Base-by-base conservation (phyloP, 2,113 vertebrate species). In the Alaudala cheleensis region DNA sequence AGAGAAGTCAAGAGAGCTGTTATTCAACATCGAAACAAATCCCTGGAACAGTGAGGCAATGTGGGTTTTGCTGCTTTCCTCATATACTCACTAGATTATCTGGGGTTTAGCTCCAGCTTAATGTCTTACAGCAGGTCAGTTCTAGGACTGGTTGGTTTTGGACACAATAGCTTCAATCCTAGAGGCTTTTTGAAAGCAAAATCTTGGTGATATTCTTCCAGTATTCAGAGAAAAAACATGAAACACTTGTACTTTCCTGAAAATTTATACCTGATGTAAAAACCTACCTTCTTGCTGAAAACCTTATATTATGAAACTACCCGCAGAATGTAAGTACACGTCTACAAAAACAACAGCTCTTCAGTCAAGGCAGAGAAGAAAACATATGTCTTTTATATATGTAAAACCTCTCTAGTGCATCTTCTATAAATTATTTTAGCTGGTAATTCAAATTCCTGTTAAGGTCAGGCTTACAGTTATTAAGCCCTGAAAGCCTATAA, bases 341-440 rank as follows among this genome's bases (percentile, higher is more conserved):
- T 51, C 57, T 87, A 14, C 53, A 84, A 74, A 87, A 90, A n/a
- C 5, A 73, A 37, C 45, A 91, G 53, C 66, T 93, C 28, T 73
- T 95, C 72, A 71, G 65, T 78, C 83, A 88, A 45, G 58, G 14
- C 33, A 81, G 37, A 71, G 78, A 39, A 84, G 83, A 88, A 69
- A 11, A 2, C 13, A 54, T 23, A 10, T 3, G 5, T 50, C 45
- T 88, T 79, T 61, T 34, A 69, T 29, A 76, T 4, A 24, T 16
- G 24, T 10, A 72, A 90, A 81, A 53, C 40, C 28, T 76, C 17
- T 67, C 44, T 17, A 81, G 49, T 53, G 23, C 31, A 58, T 82
- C 71, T 70, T 70, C 71, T 50, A 66, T 77, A 86, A 95, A 80
- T 86, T 80, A 83, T 80, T 94, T 91, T 44, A 90, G 22, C 62